These are phyloP conservation scores for Pteropus alecto DNA, from an alignment of 2,113 vertebrate genomes.

Conservation along the genomic window DNA sequence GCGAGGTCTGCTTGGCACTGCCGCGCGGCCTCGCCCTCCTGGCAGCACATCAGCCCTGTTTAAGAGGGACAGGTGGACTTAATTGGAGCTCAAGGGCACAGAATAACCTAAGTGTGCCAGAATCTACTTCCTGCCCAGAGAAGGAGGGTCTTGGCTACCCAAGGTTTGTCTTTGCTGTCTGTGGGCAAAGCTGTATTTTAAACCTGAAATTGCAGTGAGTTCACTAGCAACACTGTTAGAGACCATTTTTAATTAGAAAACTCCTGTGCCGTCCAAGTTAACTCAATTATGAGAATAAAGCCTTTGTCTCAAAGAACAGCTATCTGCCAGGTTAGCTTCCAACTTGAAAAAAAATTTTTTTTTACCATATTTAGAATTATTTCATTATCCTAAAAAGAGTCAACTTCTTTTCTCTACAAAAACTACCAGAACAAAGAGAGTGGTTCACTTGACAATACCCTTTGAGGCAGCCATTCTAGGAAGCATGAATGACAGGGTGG, in stretches of 20 bases:
- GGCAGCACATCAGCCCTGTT: neutral
- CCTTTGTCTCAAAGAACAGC: neutral
- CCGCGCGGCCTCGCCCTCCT: neutral
- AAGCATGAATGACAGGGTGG: neutral
- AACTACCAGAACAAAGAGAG: neutral
- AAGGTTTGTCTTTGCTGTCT: neutral
- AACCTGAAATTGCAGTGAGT: neutral
- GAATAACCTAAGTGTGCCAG: neutral
- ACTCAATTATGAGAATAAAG: neutral
- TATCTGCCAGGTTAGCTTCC: neutral
- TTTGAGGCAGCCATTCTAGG: neutral
- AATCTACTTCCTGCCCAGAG: neutral
- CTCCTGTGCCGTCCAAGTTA: neutral
- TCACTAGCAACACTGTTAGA: neutral
- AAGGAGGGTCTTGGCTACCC: accelerated
- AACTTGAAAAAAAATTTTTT: neutral
- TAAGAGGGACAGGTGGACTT: neutral
- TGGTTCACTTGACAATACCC: neutral
- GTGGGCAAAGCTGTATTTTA: neutral
- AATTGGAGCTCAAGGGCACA: neutral
- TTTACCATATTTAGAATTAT: neutral
- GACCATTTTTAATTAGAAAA: slow-evolving; percentile 4
- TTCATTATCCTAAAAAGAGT: neutral
- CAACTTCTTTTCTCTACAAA: neutral
- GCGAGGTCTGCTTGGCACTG: neutral